phyloP scores from a whole-genome alignment of 2,797 vertebrate genomes.

The Loris lydekkerianus region DNA sequence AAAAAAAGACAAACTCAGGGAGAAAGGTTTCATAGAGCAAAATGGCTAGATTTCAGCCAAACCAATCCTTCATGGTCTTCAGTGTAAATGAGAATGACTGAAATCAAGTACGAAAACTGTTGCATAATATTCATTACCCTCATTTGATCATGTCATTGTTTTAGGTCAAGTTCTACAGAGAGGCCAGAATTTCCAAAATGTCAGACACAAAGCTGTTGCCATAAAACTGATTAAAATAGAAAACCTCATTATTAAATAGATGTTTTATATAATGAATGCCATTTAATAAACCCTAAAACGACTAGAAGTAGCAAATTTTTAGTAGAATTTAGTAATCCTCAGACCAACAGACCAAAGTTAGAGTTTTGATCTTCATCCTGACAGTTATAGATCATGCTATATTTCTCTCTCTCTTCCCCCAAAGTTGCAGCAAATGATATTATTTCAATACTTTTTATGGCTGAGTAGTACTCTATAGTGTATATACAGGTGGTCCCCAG shows the following conservation, averaged over 20 bases:
- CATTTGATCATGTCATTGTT: background rate
- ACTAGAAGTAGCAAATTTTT: background rate
- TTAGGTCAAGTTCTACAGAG: background rate
- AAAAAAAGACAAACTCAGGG: background rate
- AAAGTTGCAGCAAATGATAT: too few species aligned
- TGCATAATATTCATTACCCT: background rate
- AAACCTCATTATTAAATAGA: background rate
- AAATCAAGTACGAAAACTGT: background rate
- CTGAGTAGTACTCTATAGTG: background rate
- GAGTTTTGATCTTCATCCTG: background rate
- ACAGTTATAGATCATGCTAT: background rate
- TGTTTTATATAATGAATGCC: background rate
- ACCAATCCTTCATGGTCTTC: background rate
- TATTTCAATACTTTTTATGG: background rate
- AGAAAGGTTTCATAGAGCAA: background rate
- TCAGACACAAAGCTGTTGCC: background rate
- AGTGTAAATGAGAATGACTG: background rate
- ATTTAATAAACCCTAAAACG: background rate
- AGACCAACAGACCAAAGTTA: background rate
- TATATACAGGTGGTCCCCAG: background rate
- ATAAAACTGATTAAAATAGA: slow-evolving; percentile 13
- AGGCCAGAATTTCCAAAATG: slow-evolving; percentile 7
- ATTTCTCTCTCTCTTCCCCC: background rate
- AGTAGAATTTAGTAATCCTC: background rate
- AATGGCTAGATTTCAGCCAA: background rate